These are phyloP conservation scores for Pantelozetes paolii DNA, from an alignment of 2,888 invertebrate genomes.

Conservation along the genomic window DNA sequence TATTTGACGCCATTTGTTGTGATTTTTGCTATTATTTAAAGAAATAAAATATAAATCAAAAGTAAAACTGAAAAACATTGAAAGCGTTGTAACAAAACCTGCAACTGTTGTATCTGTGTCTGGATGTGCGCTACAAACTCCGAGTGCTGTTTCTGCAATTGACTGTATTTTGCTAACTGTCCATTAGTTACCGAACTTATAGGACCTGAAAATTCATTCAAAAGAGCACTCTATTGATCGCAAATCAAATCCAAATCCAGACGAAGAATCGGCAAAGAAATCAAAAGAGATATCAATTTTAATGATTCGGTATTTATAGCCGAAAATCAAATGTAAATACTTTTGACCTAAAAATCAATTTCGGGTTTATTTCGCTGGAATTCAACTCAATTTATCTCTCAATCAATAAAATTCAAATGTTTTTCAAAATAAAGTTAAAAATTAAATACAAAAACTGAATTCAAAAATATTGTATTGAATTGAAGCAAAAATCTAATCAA, in stretches of 20 bases:
- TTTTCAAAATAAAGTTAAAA: conserved; percentile 20
- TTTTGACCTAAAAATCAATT: conserved; percentile 34
- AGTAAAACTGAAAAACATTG: no score
- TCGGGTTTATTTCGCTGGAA: conserved; percentile 23
- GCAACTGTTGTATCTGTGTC: conserved; percentile 66
- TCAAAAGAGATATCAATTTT: conserved; percentile 10
- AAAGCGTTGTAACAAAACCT: no score
- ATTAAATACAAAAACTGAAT: neutral
- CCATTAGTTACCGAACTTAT: conserved; percentile 59
- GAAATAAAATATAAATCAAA: neutral
- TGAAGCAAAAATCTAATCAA: neutral
- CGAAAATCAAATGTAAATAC: conserved; percentile 25
- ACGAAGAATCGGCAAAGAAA: neutral
- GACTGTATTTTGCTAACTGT: conserved; percentile 61
- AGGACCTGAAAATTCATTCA: conserved; percentile 72
- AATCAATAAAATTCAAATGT: neutral
- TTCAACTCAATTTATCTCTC: conserved; percentile 35
- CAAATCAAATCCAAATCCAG: neutral
- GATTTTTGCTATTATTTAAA: conserved; percentile 17
- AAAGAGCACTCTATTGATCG: conserved; percentile 66
- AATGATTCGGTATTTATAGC: conserved; percentile 5
- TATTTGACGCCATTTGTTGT: conserved; percentile 29
- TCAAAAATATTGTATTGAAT: neutral
- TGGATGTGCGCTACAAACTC: conserved; percentile 87
- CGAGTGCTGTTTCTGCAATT: conserved; percentile 89